Base-by-base conservation (phyloP, 2,797 vertebrate genomes). In the Microctenopoma lineatum region DNA sequence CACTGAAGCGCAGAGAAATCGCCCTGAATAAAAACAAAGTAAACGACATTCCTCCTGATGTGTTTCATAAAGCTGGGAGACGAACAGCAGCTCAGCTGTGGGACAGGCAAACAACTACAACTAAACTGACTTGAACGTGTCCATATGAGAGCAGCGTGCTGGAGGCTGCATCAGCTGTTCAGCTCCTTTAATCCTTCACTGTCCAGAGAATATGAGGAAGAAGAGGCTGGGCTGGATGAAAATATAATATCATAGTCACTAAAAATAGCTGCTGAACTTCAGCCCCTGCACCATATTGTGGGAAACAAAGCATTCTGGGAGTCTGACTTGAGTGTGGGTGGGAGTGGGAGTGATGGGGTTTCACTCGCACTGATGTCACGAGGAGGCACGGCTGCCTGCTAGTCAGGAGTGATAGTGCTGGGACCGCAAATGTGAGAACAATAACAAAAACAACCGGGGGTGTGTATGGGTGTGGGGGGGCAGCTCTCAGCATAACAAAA, bases 1-100 rank as follows among this genome's bases (percentile, higher is more conserved):
- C 70, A 73, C 4, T 74, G 86, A 77, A 38, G 87, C 59, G 16
- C 29, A 53, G 44, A 12, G 4, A 12, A 68, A 58, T 78, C 12
- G 48, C 53, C 59, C 75, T 72, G 63, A 70, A 65, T 60, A 72
- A 58, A 51, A 65, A 4, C 0, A 59, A 36, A 25, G 11, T 29
- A 2, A 27, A 59, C 73, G 47, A 58, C 65, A 68, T 73, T 69
- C 48, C 48, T 77, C 59, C 36, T 27, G 52, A 76, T 82, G 72
- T 80, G 42, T 71, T 61, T 66, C 21, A 61, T 56, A 41, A 70
- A 74, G 44, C 77, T 76, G 76, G 25, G 39, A 66, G 27, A 62
- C 32, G 67, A 75, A 32, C 47, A 59, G 54, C 38, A 16, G 3
- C 66, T 70, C 73, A 47, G 70, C 75, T 57, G 46, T 27, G 6